Conservation (phyloP, 2,888 invertebrate genomes). For the Acrobasis repandana region DNA sequence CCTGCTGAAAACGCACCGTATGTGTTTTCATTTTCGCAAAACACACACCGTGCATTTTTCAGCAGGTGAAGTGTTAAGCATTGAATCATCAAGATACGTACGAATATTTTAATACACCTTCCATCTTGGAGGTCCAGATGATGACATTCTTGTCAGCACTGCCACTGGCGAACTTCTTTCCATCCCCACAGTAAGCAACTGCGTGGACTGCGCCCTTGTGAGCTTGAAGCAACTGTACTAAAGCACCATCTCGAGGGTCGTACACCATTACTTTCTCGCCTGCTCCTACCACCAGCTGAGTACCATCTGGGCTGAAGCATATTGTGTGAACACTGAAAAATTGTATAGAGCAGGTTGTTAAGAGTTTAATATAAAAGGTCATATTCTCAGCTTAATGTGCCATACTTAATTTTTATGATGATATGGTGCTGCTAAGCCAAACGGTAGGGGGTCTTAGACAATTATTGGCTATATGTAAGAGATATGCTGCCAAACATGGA, state of each 20-base stretch:
- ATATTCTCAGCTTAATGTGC: no score
- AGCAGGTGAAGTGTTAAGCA: no score
- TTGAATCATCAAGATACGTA: constrained; percentile 70
- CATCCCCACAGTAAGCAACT: constrained; percentile 95
- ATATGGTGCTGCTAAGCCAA: no score
- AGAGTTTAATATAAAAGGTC: not conserved
- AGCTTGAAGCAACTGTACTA: constrained; percentile 96
- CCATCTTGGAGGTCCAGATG: constrained; percentile 97
- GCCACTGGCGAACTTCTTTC: constrained; percentile 98
- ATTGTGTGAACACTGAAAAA: constrained; percentile 93
- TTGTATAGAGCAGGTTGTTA: constrained; percentile 13
- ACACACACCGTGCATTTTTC: no score
- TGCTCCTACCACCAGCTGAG: constrained; percentile 96
- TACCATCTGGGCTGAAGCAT: constrained; percentile 98
- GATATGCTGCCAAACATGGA: no score
- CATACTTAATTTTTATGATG: no score
- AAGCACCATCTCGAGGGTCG: constrained; percentile 93
- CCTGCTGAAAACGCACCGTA: no score
- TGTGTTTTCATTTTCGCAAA: no score
- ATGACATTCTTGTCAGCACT: constrained; percentile 99
- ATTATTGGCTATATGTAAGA: no score
- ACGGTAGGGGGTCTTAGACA: no score
- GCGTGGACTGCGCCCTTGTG: constrained; percentile 97
- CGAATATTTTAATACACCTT: constrained; percentile 98
- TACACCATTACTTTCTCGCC: constrained; percentile 98